Percentiles rank a stretch among this genome's conserved stretches.
Evolutionary conservation across 2,888 invertebrate species (phyloP).

Genomic region (Drosophila siamana): DNA sequence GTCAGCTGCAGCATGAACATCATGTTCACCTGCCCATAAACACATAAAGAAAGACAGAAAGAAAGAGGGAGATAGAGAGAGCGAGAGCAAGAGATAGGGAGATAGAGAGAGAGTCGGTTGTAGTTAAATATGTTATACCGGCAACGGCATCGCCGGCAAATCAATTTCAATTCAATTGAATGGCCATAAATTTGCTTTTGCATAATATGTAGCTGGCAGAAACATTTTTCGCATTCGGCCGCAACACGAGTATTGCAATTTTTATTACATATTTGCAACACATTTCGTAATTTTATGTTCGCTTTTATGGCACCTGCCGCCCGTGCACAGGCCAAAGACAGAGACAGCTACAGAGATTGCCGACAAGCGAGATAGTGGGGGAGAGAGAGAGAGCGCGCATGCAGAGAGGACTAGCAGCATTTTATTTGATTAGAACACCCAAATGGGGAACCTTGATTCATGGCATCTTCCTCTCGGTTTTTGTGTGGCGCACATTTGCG

Average conservation of each 20-base stretch:
- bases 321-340: neutral
- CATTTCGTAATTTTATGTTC: constrained; percentile 62
- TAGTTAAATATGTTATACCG: too few species aligned
- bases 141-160: constrained; percentile 27
- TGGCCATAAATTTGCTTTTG: constrained; percentile 65
- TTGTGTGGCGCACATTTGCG: constrained; percentile 56
- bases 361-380: neutral
- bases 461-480: constrained; percentile 15
- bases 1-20: constrained; percentile 16
- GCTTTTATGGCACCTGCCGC: constrained; percentile 64
- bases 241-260: constrained; percentile 65
- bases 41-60: neutral
- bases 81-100: neutral
- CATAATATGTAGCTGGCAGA: constrained; percentile 55
- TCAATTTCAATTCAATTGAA: constrained; percentile 62
- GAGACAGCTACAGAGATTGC: neutral
- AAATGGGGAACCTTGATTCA: constrained; percentile 54
- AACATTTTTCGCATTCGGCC: constrained; percentile 53
- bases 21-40: neutral
- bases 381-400: neutral
- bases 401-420: constrained; percentile 19
- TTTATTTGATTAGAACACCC: constrained; percentile 56
- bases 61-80: neutral
- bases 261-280: constrained; percentile 60
- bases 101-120: neutral